These are phyloP conservation scores for Rhynchomys soricoides DNA, from an alignment of 2,113 vertebrate species.

Conservation along the genomic window DNA sequence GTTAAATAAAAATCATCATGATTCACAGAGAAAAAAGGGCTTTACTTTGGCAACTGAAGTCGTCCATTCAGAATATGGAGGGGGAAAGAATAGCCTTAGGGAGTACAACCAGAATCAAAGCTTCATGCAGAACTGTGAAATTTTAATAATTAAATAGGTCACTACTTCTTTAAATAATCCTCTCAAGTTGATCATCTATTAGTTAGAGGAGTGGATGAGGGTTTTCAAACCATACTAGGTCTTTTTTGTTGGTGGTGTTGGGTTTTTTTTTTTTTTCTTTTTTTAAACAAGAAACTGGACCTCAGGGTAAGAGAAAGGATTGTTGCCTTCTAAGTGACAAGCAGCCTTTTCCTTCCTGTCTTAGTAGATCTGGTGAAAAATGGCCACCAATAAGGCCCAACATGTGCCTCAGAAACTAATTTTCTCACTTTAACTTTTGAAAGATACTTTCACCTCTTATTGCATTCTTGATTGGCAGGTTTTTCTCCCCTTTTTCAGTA, in stretches of 20 bases:
- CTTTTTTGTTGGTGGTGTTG: no score
- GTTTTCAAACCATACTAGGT: not conserved
- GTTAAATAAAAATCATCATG: constrained; percentile 20
- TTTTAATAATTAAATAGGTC: not conserved
- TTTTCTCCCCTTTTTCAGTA: not conserved
- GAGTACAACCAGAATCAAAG: not conserved
- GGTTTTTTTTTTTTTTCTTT: no score
- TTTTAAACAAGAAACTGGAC: not conserved
- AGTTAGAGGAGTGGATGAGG: not conserved
- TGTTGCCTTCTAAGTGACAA: not conserved
- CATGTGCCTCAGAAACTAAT: not conserved
- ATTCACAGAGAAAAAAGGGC: not conserved
- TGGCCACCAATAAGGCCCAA: not conserved
- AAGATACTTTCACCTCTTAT: not conserved
- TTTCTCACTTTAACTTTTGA: not conserved
- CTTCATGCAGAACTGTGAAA: not conserved
- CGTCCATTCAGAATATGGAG: not conserved
- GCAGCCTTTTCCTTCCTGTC: not conserved
- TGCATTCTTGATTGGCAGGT: not conserved
- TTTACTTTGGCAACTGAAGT: not conserved
- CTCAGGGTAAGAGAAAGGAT: not conserved
- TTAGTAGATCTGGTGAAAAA: not conserved
- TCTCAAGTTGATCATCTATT: not conserved
- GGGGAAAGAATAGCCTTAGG: not conserved
- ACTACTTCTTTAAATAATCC: not conserved